Evolutionary conservation across 1,140 invertebrate genomes (phyloP), one percentile per base, ranked within the genome.

Genomic region (Bicyclus anynana): DNA sequence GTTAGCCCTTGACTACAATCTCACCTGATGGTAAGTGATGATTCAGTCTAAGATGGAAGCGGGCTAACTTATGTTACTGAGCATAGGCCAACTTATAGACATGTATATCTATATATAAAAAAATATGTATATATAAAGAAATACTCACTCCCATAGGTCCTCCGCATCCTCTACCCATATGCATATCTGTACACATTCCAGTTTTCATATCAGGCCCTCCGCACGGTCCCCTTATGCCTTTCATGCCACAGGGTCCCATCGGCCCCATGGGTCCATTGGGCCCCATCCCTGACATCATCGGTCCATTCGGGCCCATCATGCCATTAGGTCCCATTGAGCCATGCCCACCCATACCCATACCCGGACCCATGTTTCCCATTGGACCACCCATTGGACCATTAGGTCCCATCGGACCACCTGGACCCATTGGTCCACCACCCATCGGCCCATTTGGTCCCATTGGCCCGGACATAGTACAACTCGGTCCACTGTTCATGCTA

Each of bases 191-290:
- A 53, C 89, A 90, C 86, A 90, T 89, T 6, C 80, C 80, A 1
- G 79, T 69, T 33, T 89, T 89, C 85, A 89, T 89, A 58, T 90
- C 89, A 1, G 85, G 86, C 2, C 86, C 88, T 1, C 88, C 88
- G 62, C 89, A 90, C 9, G 82, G 56, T 12, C 80, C 74, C 44
- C 86, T 73, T 44, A 89, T 88, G 0, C 85, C 80, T 37, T 88
- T 87, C 82, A 89, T 90, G 1, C 87, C 86, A 60, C 89, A 90
- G 0, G 85, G 84, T 0, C 84, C 84, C 81, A 87, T 81, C 1
- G 80, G 81, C 5, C 88, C 86, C 88, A 89, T 89, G 0, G 86
- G 82, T n/a, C 88, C 88, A 56, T 87, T 89, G n/a, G 84, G 82
- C 9, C 84, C 84, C 79, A 89, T 85, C 0, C 83, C 80, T 2